Evolutionary conservation across 1,140 invertebrate genomes (phyloP).

Genomic region (Spodoptera frugiperda): DNA sequence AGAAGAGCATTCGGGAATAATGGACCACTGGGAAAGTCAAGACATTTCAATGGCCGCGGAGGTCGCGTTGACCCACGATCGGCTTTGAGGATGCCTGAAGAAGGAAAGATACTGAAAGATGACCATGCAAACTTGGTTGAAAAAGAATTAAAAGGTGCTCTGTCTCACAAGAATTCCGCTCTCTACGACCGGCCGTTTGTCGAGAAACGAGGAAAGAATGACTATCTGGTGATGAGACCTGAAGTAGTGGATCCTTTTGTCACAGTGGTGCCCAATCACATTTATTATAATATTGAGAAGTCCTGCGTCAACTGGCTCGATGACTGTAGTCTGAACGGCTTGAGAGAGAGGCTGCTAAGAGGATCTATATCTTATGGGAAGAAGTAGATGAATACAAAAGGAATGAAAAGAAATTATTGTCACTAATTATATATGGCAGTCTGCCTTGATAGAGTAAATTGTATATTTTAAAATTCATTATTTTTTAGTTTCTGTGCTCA

Average conservation of each 20-base stretch:
- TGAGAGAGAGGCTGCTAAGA: slow-evolving; percentile 59
- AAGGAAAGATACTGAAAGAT: slow-evolving; percentile 3
- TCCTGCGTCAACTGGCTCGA: slow-evolving; percentile 76
- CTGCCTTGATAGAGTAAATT: too few relatives aligned
- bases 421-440: too few relatives aligned
- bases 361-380: not conserved
- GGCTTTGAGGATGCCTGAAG: not conserved
- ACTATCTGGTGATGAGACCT: slow-evolving; percentile 64
- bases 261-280: slow-evolving; percentile 69
- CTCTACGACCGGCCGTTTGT: slow-evolving; percentile 62
- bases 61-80: not conserved
- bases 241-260: slow-evolving; percentile 47
- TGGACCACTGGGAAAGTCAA: too few relatives aligned
- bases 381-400: not conserved
- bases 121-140: slow-evolving; percentile 59
- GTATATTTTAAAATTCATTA: too few relatives aligned
- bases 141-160: slow-evolving; percentile 61
- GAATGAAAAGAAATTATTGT: too few relatives aligned
- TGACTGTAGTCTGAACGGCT: slow-evolving; percentile 70
- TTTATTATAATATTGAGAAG: slow-evolving; percentile 76
- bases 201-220: slow-evolving; percentile 64
- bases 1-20: not conserved
- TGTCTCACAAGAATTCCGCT: slow-evolving; percentile 61
- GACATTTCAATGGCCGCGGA: too few relatives aligned
- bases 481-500: too few relatives aligned